Base-by-base conservation (phyloP, 2,113 vertebrate genomes). In the Procavia capensis region DNA sequence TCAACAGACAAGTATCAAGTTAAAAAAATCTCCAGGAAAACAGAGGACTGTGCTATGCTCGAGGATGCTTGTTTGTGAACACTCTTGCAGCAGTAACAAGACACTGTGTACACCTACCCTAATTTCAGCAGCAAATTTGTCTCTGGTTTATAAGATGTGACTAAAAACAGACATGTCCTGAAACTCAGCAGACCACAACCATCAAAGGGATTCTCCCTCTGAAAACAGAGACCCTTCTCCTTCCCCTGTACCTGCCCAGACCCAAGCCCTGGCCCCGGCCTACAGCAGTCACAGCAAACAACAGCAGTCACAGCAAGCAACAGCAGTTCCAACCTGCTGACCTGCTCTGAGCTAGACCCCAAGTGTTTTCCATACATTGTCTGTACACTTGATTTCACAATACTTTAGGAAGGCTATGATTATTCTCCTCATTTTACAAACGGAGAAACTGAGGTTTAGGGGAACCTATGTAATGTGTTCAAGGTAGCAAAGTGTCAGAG, bases 71-170 rank as follows among this genome's bases (percentile, higher is more conserved):
- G 24, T 34, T 14, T n/a, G 89, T 89, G 76, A 45, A 36, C 11
- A 20, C 27, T 6, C 34, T 59, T 54, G 50, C 29, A 61, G 34
- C 3, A 34, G n/a, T 47, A 45, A 82, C 22, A 11, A 31, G 6
- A 25, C 4, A 0, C 3, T 25, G 13, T 14, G 19, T 27, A 24
- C 3, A 2, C 24, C 34, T 5, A n/a, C 34, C 34, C 76, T 75
- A 36, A 83, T 68, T 92, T 34, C 81, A 43, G 81, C 11, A 88
- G 54, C 64, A 88, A 39, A 31, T n/a, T 57, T 74, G 36, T 72
- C 57, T 36, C 63, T 88, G 66, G 66, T 68, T 85, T 86, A 19
- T 57, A 93, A 88, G 63, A 93, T n/a, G 50, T 41, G 81, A 17
- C 41, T 72, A 68, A 75, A 76, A 34, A 82, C 5, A 68, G 47